Conservation (phyloP, 2,113 vertebrate species). For the Entomyzon cyanotis region DNA sequence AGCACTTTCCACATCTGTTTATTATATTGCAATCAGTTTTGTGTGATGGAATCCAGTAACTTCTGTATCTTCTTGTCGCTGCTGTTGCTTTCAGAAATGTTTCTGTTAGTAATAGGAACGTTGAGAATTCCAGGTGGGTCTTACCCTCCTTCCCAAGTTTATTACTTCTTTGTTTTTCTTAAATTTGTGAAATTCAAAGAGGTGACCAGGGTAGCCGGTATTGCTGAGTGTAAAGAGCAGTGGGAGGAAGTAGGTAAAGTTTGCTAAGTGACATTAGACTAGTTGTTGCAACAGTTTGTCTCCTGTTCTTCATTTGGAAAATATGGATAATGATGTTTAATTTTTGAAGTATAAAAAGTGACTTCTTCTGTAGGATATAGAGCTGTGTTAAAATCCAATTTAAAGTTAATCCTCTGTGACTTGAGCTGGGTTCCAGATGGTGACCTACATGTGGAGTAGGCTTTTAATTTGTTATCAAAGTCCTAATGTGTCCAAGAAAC, state of each 20-base stretch:
- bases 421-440: conserved; percentile 31
- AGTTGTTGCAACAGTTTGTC: not conserved
- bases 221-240: not conserved
- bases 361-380: not conserved
- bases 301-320: not conserved
- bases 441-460: not conserved
- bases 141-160: not conserved
- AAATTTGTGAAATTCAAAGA: not conserved
- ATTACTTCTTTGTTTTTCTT: not conserved
- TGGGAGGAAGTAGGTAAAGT: not conserved
- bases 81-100: not conserved
- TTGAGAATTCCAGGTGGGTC: not conserved
- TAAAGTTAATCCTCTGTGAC: conserved; percentile 4
- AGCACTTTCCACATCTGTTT: not conserved
- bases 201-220: not conserved
- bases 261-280: not conserved
- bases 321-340: not conserved
- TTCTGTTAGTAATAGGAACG: not conserved
- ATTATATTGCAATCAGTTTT: not conserved
- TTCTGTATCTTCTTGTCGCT: fast-evolving
- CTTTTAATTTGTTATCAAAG: not conserved
- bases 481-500: not conserved
- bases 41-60: not conserved
- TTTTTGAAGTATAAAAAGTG: not conserved
- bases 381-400: not conserved